Evolutionary conservation across 2,888 invertebrate genomes (phyloP), one percentile per base, ranked within the genome.

Genomic region (Limnephilus rhombicus): DNA sequence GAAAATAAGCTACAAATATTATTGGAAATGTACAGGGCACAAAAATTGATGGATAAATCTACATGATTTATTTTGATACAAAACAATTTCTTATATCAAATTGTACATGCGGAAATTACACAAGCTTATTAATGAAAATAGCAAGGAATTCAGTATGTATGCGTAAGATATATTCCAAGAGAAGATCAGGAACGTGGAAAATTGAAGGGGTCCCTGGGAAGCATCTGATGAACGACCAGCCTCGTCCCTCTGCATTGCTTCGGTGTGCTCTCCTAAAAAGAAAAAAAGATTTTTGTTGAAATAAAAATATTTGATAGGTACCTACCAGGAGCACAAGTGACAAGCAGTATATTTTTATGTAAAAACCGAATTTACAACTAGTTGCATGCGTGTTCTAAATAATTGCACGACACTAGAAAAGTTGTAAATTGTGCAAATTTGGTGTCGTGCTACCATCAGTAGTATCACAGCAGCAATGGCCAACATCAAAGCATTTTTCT

Each of bases 161-260:
- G 82, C 45, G 24, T 34, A 53, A 13, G 81, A n/a, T 81, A 68
- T 92, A 80, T 90, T 88, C 87, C 53, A 34, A 7, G 91, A 68
- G 41, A 85, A 81, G 81, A 83, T 89, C 68, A 34, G 11, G 18
- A 89, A 24, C 94, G 93, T 94, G 94, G 92, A 87, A 2, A 87
- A 49, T 34, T 18, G 7, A 87, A 34, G 31, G 87, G 88, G 41
- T 29, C 86, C 49, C n/a, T 95, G 94, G 92, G 94, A 94, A 93
- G 94, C 94, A 91, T 94, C 94, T 80, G 88, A 37, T 5, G 41
- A 89, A 80, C 37, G 29, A 88, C 94, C 94, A 37, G 95, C 94
- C 94, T 95, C 94, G 95, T 97, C 97, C 94, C 97, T 96, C 95
- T 97, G 97, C 97, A 97, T 97, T 92, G 97, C 97, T 94, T 97